These are phyloP conservation scores for Acanthosepion lycidas DNA, from an alignment of 2,888 invertebrate genomes.

Conservation along the genomic window DNA sequence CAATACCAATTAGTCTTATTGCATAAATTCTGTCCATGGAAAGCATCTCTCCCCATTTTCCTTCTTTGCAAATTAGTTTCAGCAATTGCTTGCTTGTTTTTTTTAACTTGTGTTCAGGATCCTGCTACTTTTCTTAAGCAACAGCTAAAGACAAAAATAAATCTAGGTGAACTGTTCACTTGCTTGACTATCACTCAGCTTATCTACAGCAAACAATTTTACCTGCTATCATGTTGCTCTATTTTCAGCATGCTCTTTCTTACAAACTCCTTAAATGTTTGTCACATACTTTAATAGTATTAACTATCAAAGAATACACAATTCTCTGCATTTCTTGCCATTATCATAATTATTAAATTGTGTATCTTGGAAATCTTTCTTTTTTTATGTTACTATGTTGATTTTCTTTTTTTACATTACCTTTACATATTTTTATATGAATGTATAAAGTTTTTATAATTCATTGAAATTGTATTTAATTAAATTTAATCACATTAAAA, in stretches of 20 bases:
- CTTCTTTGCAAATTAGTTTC: not conserved
- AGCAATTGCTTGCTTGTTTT: not conserved
- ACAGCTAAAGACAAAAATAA: not conserved
- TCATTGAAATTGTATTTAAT: too few species aligned
- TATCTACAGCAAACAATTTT: slow-evolving; percentile 7
- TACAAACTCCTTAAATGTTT: slow-evolving; percentile 33
- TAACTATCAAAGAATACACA: not conserved
- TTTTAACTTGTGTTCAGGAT: not conserved
- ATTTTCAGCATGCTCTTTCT: not conserved
- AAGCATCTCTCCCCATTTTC: not conserved
- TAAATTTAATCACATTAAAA: too few species aligned
- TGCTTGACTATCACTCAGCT: not conserved
- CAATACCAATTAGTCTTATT: slow-evolving; percentile 15
- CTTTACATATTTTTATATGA: too few species aligned
- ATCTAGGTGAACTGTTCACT: not conserved
- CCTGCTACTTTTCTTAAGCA: not conserved
- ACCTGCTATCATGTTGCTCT: slow-evolving; percentile 33
- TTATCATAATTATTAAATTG: not conserved
- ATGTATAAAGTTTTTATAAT: too few species aligned
- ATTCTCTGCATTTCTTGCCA: not conserved
- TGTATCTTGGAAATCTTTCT: not conserved
- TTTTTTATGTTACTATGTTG: not conserved
- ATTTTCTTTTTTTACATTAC: not conserved
- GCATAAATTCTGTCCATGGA: not conserved
- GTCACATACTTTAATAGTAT: not conserved